Base-by-base conservation (phyloP, 2,797 vertebrate species). In the Menidia menidia region DNA sequence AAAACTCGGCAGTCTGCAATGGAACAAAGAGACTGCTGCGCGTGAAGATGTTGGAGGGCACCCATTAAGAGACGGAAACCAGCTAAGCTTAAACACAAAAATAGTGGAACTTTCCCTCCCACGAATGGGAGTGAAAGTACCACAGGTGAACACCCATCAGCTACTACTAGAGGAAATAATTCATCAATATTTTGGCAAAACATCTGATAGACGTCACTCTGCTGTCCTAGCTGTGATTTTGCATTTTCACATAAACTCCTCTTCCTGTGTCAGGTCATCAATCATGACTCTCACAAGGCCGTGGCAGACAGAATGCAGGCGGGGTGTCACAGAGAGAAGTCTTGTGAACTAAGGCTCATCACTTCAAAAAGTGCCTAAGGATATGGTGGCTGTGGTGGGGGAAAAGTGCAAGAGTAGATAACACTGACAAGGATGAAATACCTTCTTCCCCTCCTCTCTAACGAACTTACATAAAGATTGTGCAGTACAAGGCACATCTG, bases 231-330 rank as follows among this genome's bases (percentile, higher is more conserved):
- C 80, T 60, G 30, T 72, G 80, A 82, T 75, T 33, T 12, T 80
- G 72, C 78, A 84, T 75, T 85, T 80, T 87, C 80, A 69, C 73
- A 61, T 58, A 62, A 50, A 51, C 66, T 58, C 42, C 19, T 56
- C 81, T 89, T 90, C 88, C 88, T 82, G 71, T 78, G 77, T 87
- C 75, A 3, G 6, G 75, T 81, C 84, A 90, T 90, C 88, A 90
- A 92, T 89, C 85, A 83, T 52, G 11, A 58, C 18, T 6, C 81
- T 87, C 84, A 81, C 85, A 81, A 90, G 85, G 88, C 86, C 82
- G 82, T 88, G 82, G 78, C 51, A 60, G 72, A 72, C 58, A 84
- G 63, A 50, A 75, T 71, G 54, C 62, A 71, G 71, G 55, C 75
- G 83, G 68, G 72, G 73, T 63, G 25, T 71, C 57, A 67, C 16